phyloP scores from a whole-genome alignment of 37 sponge, comb jelly and placozoan species.

The Bolinopsis microptera region DNA sequence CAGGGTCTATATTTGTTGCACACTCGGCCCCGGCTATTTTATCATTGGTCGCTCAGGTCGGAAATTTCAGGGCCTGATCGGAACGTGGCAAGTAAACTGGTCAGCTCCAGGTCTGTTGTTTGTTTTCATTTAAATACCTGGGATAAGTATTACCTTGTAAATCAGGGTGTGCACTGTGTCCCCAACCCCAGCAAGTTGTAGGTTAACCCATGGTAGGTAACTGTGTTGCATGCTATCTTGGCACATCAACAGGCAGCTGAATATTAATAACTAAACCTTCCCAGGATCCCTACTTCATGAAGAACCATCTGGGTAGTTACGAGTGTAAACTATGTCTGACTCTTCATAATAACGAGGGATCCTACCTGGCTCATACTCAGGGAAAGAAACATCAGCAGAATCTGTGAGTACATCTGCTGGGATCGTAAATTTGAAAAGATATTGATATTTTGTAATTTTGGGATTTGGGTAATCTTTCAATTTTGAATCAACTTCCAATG shows the following conservation, averaged over 20 bases:
- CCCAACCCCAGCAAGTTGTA: too few relatives aligned
- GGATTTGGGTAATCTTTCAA: neutral
- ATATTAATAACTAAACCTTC: neutral
- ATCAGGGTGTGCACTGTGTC: too few relatives aligned
- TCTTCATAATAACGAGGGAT: conserved; percentile 88
- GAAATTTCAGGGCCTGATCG: conserved; percentile 20
- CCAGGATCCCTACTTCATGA: conserved; percentile 99
- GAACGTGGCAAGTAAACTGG: neutral
- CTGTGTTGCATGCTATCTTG: too few relatives aligned
- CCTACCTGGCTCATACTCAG: conserved; percentile 97
- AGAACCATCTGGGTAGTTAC: conserved; percentile 95
- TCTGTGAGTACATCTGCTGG: conserved; percentile 71
- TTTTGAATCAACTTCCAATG: too few relatives aligned
- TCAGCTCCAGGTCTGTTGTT: neutral
- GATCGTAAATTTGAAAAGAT: neutral
- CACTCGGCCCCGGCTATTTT: too few relatives aligned
- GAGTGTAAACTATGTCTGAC: conserved; percentile 99
- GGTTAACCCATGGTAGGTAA: too few relatives aligned
- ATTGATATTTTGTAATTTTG: neutral
- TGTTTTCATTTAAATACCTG: too few relatives aligned
- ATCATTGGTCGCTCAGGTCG: neutral
- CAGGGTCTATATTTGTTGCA: neutral
- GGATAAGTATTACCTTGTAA: too few relatives aligned
- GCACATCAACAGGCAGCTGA: too few relatives aligned
- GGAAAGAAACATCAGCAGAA: conserved; percentile 97